A percentile compares a stretch with the other conserved stretches of the same genome.
Conservation (phyloP, 1,140 invertebrate species). For the Calephelis nemesis region DNA sequence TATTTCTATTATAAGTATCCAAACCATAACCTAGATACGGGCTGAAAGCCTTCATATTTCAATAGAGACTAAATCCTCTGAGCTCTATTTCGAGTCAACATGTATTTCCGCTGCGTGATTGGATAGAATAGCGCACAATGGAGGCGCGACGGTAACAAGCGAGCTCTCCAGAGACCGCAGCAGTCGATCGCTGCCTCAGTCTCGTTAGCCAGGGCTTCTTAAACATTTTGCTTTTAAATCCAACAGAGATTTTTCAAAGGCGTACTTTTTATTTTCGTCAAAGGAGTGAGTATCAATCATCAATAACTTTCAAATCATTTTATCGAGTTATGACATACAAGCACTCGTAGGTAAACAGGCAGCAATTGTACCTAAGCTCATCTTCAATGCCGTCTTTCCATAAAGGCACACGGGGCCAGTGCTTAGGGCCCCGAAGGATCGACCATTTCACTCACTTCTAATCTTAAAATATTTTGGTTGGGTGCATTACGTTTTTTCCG, state of each 20-base stretch:
- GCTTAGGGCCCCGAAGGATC: no score
- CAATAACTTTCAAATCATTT: background rate
- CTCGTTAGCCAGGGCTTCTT: background rate
- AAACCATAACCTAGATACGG: background rate
- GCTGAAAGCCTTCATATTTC: conserved; percentile 2
- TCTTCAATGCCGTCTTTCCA: no score
- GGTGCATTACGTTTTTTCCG: no score
- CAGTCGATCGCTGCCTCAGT: background rate
- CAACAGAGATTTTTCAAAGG: background rate
- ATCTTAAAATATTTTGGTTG: no score
- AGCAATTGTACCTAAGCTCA: no score
- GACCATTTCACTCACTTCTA: no score
- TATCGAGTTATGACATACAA: no score
- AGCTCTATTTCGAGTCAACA: conserved; percentile 11
- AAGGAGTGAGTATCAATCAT: background rate
- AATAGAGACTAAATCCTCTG: conserved; percentile 9
- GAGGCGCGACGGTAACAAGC: conserved; percentile 4
- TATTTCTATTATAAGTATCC: background rate
- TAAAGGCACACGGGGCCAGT: no score
- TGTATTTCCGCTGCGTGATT: conserved; percentile 13
- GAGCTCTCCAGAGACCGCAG: background rate
- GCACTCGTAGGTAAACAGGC: no score
- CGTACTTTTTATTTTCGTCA: background rate
- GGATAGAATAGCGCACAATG: conserved; percentile 11
- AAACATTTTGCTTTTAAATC: background rate